Evolutionary conservation across 1,140 invertebrate species (phyloP), one percentile per base, ranked within the genome.

Genomic region (Hylyphantes graminicola): DNA sequence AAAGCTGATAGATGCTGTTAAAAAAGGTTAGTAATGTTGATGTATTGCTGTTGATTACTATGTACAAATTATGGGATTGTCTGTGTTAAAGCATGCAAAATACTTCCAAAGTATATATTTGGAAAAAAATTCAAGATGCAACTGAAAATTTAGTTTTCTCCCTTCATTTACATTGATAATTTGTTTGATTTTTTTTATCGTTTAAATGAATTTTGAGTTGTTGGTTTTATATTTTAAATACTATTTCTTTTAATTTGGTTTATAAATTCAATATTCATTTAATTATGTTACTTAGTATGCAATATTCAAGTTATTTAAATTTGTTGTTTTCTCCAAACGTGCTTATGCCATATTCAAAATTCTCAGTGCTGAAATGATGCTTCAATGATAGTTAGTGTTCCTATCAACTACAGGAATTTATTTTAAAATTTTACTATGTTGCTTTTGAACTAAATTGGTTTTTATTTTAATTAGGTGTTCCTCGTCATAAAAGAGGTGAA

Each of bases 401-500:
- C 35, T 35, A 35, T 35, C 35, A 35, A 35, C 35, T 35, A 35
- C 35, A 35, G 35, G 35, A 35, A 35, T 35, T 35, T 35, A 35
- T 35, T 35, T 35, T 35, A 35, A 35, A 35, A 35, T 35, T 35
- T 35, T 35, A 13, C 2, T 21, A n/a, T 15, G 21, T 19, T 13
- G 6, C 50, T 68, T 68, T 68, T 48, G 19, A n/a, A n/a, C 85
- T 86, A 35, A 64, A 64, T 19, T n/a, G 17, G 15, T 7, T 64
- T 64, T 15, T 64, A 83, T 64, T 88, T 86, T 87, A 2, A 87
- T 35, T 51, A 96, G 95, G 97, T 85, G 94, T 98, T 17, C 96
- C 97, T 0, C 93, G 94, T 74, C 93, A 93, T 5, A 94, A 94
- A 88, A 92, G 97, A 63, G 97, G 96, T 48, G 95, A 96, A 85